These are phyloP conservation scores for Platycheirus rosarum DNA, from an alignment of 2,888 invertebrate species.

Conservation along the genomic window DNA sequence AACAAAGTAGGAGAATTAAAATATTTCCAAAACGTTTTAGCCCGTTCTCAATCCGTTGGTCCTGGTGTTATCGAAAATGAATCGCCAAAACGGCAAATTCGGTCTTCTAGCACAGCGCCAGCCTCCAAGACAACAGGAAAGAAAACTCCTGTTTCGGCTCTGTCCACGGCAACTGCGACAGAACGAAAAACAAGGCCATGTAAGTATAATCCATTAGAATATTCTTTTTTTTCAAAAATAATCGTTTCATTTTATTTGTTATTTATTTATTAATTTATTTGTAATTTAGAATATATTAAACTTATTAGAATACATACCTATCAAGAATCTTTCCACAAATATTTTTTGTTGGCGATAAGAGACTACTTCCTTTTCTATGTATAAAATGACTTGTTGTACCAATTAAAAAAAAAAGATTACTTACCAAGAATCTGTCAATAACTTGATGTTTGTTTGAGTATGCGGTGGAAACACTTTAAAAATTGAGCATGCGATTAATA, in stretches of 20 bases:
- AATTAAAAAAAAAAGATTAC: too few relatives aligned
- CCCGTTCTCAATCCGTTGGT: conserved; percentile 88
- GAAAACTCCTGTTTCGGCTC: conserved; percentile 85
- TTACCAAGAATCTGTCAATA: too few relatives aligned
- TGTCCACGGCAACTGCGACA: conserved; percentile 83
- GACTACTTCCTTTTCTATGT: too few relatives aligned
- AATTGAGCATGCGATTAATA: too few relatives aligned
- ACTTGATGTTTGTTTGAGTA: too few relatives aligned
- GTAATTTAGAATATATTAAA: conserved; percentile 68
- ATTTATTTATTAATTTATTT: conserved; percentile 30
- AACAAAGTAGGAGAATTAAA: conserved; percentile 46
- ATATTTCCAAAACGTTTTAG: conserved; percentile 77
- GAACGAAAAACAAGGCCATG: conserved; percentile 87
- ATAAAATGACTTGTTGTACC: too few relatives aligned
- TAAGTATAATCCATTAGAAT: conserved; percentile 83
- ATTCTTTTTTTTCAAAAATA: conserved; percentile 1
- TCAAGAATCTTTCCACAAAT: too few relatives aligned
- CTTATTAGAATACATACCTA: conserved; percentile 35
- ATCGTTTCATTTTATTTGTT: neutral
- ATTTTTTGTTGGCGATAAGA: too few relatives aligned
- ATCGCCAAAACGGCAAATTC: conserved; percentile 91
- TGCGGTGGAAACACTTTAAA: too few relatives aligned
- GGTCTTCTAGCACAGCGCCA: conserved; percentile 83
- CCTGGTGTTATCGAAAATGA: conserved; percentile 86
- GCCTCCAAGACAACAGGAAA: conserved; percentile 85